These are phyloP conservation scores for Microtus montanus DNA, from an alignment of 2,113 vertebrate genomes.

Conservation along the genomic window DNA sequence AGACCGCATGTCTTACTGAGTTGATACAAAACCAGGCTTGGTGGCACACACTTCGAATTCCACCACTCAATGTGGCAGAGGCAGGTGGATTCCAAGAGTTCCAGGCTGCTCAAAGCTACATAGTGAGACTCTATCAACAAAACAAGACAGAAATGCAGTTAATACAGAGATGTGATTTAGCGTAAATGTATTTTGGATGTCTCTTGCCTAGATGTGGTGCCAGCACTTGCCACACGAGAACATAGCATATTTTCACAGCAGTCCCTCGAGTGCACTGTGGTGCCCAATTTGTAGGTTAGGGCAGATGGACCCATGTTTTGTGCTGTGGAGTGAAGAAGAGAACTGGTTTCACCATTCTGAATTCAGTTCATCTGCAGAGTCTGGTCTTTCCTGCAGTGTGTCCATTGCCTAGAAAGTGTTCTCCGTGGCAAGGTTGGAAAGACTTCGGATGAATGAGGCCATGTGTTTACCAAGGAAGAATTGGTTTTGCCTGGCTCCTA, in stretches of 20 bases:
- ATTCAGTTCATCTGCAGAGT: neutral
- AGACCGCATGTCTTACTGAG: neutral
- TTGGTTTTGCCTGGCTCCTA: neutral
- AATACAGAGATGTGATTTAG: neutral
- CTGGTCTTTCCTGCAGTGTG: neutral
- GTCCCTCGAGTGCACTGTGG: rapidly evolving
- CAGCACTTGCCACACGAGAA: rapidly evolving
- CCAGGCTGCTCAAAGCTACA: neutral
- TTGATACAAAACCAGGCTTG: neutral
- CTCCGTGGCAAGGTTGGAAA: neutral
- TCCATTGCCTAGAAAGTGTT: neutral
- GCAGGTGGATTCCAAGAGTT: neutral
- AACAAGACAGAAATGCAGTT: neutral
- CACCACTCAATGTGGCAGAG: neutral
- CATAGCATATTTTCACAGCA: too few species aligned
- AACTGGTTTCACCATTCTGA: neutral
- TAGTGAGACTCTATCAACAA: neutral
- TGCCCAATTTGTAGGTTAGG: neutral
- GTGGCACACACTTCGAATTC: neutral
- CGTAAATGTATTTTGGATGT: too few species aligned
- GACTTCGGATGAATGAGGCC: neutral
- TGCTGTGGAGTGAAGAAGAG: neutral
- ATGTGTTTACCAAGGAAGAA: neutral
- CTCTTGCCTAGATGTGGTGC: neutral
- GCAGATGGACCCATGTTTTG: too few species aligned